phyloP scores from a whole-genome alignment of 2,113 vertebrate genomes.

The Periophthalmus modestus region DNA sequence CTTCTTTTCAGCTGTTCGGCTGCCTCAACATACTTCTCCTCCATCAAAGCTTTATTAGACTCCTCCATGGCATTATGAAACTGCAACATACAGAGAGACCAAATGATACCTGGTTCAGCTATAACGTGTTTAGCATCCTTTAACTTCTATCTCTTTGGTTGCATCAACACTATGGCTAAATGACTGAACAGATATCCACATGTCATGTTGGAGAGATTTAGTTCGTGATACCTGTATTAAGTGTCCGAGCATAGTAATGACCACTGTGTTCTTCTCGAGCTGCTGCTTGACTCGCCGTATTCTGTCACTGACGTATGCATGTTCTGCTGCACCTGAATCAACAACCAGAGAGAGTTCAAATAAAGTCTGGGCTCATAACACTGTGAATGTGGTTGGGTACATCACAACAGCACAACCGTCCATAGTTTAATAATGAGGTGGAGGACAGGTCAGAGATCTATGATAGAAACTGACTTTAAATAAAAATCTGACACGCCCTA shows the following conservation, averaged over 20 bases:
- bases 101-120: not conserved
- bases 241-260: conserved; percentile 85
- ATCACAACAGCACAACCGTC: no score
- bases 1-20: conserved; percentile 82
- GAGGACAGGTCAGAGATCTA: no score
- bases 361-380: not conserved
- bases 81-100: conserved; percentile 63
- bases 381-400: no score
- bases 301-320: conserved; percentile 85
- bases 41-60: conserved; percentile 76
- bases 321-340: conserved; percentile 83
- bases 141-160: not conserved
- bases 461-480: no score
- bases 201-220: not conserved
- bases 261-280: conserved; percentile 85
- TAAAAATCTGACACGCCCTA: no score
- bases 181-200: not conserved
- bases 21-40: conserved; percentile 84
- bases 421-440: no score
- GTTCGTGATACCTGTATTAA: conserved; percentile 83
- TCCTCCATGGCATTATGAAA: conserved; percentile 87
- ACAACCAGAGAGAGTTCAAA: not conserved
- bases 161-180: not conserved
- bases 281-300: conserved; percentile 90
- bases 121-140: not conserved